Base-by-base conservation (phyloP, 2,888 invertebrate species). In the Drosophila nr. perissopoda region DNA sequence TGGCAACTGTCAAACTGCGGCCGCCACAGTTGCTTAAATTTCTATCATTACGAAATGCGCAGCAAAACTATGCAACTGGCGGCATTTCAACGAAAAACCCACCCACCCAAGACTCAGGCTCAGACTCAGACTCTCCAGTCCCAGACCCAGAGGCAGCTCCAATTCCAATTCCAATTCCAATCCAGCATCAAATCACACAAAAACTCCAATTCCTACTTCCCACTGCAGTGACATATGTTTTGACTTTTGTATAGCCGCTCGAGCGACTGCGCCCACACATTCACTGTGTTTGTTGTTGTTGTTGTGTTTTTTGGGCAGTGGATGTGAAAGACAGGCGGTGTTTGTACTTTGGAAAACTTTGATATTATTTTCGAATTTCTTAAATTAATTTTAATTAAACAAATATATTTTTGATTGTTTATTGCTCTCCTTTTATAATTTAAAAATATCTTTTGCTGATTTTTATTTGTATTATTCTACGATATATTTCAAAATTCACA, bases 41-140 rank as follows among this genome's bases (percentile, higher is more conserved):
- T 83, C 89, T 76, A 82, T 40, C 76, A 74, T 89, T 87, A 82
- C 89, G 85, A 70, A 84, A 83, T 81, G 75, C 73, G 59, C 64
- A 53, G 53, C 48, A 68, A 65, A 83, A 80, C 60, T 64, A 62
- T 70, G 51, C 42, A 56, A 75, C 74, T 48, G 45, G 59, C 64
- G 36, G 18, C 54, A 36, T 25, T 18, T 56, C 53, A 69, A 68
- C 49, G 51, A 33, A 27, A 25, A 58, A 75, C 53, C 79, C 74
- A 83, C 73, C 81, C 83, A 83, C 33, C 65, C 57, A 69, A 27
- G 48, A 76, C 51, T 76, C 80, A 82, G 69, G 78, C 78, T 80
- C 27, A 57, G 49, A 65, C 52, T 52, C n/a, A 34, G 40, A 42
- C 66, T 48, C 42, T 56, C 31, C 29, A 49, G 27, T 18, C 27